phyloP scores from a whole-genome alignment of 2,113 vertebrate genomes.

The Herpailurus yagouaroundi region DNA sequence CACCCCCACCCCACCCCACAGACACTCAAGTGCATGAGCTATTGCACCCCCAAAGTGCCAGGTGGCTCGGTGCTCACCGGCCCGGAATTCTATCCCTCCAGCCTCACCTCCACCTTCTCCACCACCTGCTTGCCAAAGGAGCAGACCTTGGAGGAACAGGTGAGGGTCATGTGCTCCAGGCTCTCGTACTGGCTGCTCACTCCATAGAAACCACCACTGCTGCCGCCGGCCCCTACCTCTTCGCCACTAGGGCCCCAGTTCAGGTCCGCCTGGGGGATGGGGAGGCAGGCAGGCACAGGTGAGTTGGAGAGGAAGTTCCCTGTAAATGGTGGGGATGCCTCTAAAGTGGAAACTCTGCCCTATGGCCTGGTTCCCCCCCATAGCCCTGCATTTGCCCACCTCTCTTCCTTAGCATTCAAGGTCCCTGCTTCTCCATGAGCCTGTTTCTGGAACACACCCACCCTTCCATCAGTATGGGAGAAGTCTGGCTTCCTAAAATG shows the following conservation, averaged over 20 bases:
- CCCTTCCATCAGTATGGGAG: background rate
- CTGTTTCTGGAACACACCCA: background rate
- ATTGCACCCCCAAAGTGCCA: background rate
- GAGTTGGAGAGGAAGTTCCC: background rate
- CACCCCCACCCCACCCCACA: background rate
- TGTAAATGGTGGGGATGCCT: background rate
- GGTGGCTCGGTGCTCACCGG: background rate
- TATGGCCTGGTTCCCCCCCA: background rate
- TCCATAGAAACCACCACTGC: conserved; percentile 82
- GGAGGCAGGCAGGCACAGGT: background rate
- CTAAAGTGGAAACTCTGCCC: background rate
- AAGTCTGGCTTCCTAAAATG: background rate
- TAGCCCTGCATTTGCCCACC: background rate
- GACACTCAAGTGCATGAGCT: background rate
- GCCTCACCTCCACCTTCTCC: conserved; percentile 86
- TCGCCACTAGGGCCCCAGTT: conserved; percentile 83
- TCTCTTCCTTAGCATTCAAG: background rate
- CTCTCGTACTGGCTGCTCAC: conserved; percentile 87
- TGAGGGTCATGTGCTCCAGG: conserved; percentile 84
- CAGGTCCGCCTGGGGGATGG: conserved; percentile 81
- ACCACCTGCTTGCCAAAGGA: conserved; percentile 85
- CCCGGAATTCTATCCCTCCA: conserved; percentile 54
- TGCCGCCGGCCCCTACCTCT: conserved; percentile 49
- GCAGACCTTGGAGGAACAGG: conserved; percentile 86
- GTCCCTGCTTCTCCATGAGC: background rate